phyloP scores from a whole-genome alignment of 2,113 vertebrate genomes.

The Leptosomus discolor region DNA sequence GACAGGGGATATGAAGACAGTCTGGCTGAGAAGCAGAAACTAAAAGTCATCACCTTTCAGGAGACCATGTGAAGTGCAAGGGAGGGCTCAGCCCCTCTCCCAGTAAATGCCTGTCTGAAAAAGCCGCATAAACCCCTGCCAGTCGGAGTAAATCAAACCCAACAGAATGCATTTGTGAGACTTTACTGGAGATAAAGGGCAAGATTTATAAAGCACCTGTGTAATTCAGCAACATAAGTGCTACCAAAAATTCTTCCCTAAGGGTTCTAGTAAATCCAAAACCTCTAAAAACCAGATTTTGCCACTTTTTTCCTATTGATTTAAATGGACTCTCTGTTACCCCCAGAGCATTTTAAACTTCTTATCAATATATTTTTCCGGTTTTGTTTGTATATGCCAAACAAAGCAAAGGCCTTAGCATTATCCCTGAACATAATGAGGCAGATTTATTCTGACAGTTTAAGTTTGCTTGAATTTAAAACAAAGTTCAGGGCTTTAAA shows the following conservation, averaged over 20 bases:
- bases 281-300: neutral
- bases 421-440: neutral
- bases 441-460: neutral
- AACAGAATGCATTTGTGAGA: neutral
- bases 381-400: neutral
- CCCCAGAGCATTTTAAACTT: neutral
- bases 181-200: conserved; percentile 6
- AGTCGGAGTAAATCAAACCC: neutral
- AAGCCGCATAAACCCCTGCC: neutral
- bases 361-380: neutral
- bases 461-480: neutral
- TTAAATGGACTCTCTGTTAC: neutral
- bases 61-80: neutral
- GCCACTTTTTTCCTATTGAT: neutral
- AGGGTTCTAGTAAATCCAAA: conserved; percentile 31
- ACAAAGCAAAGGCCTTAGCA: neutral
- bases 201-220: neutral
- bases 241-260: neutral
- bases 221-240: neutral
- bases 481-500: neutral
- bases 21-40: neutral
- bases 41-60: neutral
- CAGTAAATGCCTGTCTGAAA: neutral
- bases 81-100: neutral
- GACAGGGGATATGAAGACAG: neutral